phyloP scores from a whole-genome alignment of 2,888 invertebrate genomes.

The Drosophila cyrtoloma region DNA sequence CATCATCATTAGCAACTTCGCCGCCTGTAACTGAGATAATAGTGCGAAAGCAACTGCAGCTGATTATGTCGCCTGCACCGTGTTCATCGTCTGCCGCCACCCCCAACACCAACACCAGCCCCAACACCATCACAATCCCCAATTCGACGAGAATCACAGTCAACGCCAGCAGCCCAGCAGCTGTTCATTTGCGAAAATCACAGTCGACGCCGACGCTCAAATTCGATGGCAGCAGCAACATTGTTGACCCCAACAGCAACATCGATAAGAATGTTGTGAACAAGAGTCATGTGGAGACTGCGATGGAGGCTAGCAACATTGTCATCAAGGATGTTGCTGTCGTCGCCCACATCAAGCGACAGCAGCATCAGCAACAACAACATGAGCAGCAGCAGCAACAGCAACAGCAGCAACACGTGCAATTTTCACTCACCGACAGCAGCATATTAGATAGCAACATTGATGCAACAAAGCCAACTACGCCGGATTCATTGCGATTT shows the following conservation, averaged over 20 bases:
- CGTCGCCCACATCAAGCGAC: constrained; percentile 49
- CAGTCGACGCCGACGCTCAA: constrained; percentile 71
- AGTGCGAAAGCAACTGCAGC: constrained; percentile 40
- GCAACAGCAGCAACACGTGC: constrained; percentile 45
- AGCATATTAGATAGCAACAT: constrained; percentile 17
- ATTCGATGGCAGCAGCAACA: constrained; percentile 42
- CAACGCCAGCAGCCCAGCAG: constrained; percentile 55
- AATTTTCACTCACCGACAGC: constrained; percentile 37
- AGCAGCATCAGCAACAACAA: constrained; percentile 29
- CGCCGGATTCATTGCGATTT: constrained; percentile 73
- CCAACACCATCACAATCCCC: background rate
- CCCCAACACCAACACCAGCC: constrained; percentile 8
- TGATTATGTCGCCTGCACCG: constrained; percentile 64
- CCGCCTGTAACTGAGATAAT: constrained; percentile 31
- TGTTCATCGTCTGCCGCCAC: constrained; percentile 37
- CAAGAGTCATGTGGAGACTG: constrained; percentile 26
- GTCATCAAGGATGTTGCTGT: constrained; percentile 47
- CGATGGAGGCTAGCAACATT: constrained; percentile 50
- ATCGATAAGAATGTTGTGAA: constrained; percentile 25
- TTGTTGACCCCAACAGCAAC: constrained; percentile 32
- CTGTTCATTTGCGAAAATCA: constrained; percentile 68
- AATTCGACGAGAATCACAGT: constrained; percentile 60
- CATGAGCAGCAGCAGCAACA: constrained; percentile 29
- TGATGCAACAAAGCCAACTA: constrained; percentile 45
- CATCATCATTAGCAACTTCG: constrained; percentile 30